phyloP scores from a whole-genome alignment of 2,888 invertebrate species.

The Stegana nigrithorax region DNA sequence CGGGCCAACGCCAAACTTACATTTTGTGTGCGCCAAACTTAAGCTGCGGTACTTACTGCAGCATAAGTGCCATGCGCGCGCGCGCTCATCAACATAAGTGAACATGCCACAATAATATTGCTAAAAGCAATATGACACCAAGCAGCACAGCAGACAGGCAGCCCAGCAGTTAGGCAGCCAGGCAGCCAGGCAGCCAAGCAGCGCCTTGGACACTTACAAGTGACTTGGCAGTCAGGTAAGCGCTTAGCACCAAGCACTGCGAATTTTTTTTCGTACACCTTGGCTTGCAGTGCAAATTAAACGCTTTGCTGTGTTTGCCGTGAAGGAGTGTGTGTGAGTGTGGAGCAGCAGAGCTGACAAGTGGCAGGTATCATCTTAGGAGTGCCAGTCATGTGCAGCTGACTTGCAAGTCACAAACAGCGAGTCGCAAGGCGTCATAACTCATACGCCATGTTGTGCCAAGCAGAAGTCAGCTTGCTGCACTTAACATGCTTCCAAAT shows the following conservation, averaged over 20 bases:
- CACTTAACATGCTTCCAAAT: constrained; percentile 62
- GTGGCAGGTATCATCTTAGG: background rate
- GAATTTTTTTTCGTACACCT: too few species aligned
- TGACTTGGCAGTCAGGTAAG: background rate
- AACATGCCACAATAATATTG: constrained; percentile 52
- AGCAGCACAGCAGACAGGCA: background rate
- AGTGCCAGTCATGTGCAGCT: background rate
- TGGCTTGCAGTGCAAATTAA: constrained; percentile 7
- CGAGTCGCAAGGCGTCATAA: background rate
- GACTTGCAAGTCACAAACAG: constrained; percentile 3
- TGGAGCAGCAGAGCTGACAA: background rate
- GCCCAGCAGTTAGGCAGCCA: background rate
- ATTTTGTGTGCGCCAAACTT: constrained; percentile 17
- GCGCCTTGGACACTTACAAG: constrained; percentile 8
- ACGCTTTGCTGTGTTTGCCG: constrained; percentile 7
- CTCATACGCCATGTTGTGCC: constrained; percentile 1
- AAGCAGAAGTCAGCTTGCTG: constrained; percentile 29
- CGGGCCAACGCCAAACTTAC: constrained; percentile 9
- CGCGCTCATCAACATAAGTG: constrained; percentile 26
- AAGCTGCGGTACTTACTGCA: constrained; percentile 3
- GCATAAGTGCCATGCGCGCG: background rate
- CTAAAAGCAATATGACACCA: constrained; percentile 47
- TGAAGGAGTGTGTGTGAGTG: background rate
- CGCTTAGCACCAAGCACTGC: background rate
- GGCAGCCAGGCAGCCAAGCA: background rate